Evolutionary conservation across 2,113 vertebrate species (phyloP), one percentile per base, ranked within the genome.

Genomic region (Archocentrus centrarchus): DNA sequence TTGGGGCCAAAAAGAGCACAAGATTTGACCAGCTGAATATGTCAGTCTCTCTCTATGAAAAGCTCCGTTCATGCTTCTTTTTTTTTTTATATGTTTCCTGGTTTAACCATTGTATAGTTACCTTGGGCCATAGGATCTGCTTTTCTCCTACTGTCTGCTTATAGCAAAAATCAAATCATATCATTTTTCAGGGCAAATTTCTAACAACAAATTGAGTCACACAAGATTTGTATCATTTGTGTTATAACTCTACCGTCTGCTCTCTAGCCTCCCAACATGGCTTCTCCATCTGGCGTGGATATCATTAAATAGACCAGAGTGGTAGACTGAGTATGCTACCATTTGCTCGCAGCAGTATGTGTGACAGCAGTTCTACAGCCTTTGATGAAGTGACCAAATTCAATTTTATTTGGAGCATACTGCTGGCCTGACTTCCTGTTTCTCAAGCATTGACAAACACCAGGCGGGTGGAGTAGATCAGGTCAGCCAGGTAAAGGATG

Each of bases 391-490:
- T 70, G 75, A 55, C 60, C 87, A 90, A 88, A 86, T 91, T 88
- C 1, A 59, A 24, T 85, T 91, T 89, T 15, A 61, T 87, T 64
- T 80, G 83, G 20, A 87, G 84, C 79, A 63, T 66, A 83, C 82
- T 70, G 85, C 80, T 24, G 58, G 4, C 13, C 30, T 53, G 11
- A 44, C 37, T 24, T 41, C 47, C 4, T 73, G 37, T 39, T 61
- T 50, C 7, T 95, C 87, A 98, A 55, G 93, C 95, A 3, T 81
- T 95, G 86, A 98, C 95, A 8, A 98, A 97, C 30, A 98, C 93
- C 81, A 98, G 94, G 50, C 94, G 96, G 35, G 96, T 94, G 0
- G 97, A 98, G 92, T 97, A 95, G 57, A 97, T 94, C 81, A 98
- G 93, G 83, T 98, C 97, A 0, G 94, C 95, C 85, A 98, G 66